These are phyloP conservation scores for Amblyteles armatorius DNA, from an alignment of 2,888 invertebrate species.

Conservation along the genomic window DNA sequence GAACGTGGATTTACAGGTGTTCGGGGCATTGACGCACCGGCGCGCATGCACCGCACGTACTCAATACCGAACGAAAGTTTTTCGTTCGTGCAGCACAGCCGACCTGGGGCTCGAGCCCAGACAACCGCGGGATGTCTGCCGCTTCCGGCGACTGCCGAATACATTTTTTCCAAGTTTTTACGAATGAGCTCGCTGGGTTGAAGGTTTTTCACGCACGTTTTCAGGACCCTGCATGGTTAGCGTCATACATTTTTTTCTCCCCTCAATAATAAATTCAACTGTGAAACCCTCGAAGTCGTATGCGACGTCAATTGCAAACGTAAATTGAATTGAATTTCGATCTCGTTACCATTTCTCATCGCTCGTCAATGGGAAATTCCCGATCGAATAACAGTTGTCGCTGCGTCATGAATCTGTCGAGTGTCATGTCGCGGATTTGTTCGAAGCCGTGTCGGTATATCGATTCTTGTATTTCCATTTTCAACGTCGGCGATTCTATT, in stretches of 20 bases:
- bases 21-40: constrained; percentile 28
- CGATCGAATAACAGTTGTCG: neutral
- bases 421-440: neutral
- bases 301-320: neutral
- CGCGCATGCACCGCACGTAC: constrained; percentile 56
- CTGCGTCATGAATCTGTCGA: neutral
- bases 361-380: neutral
- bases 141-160: constrained; percentile 17
- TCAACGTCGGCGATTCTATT: neutral
- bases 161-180: neutral
- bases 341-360: too few relatives aligned
- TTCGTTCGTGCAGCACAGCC: constrained; percentile 53
- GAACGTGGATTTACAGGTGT: constrained; percentile 11
- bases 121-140: constrained; percentile 33
- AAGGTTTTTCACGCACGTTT: constrained; percentile 5
- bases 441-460: neutral
- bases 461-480: neutral
- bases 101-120: constrained; percentile 12
- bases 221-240: neutral
- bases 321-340: neutral
- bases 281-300: neutral
- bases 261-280: neutral
- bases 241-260: neutral
- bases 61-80: constrained; percentile 61
- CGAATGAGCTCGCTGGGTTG: neutral